Conservation (phyloP, 53 echinoderm and acorn worm species). For the Crossaster papposus region DNA sequence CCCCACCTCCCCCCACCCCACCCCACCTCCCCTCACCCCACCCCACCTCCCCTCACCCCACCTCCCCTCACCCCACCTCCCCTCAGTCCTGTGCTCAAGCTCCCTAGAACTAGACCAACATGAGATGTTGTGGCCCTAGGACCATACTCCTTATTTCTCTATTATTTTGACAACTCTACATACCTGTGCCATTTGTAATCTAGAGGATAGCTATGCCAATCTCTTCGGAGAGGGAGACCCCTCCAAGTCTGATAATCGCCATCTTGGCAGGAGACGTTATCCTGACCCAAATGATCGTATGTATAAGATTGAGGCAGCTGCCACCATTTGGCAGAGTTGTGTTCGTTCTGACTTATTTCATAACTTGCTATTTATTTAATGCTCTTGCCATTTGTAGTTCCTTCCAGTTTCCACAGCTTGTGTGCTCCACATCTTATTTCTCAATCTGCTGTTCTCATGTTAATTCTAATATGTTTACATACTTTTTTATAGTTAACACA, state of each 20-base stretch:
- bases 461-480: neutral
- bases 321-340: neutral
- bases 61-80: too few relatives aligned
- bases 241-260: conserved; percentile 14
- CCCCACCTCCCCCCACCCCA: too few relatives aligned
- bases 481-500: neutral
- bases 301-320: conserved; percentile 13
- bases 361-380: neutral
- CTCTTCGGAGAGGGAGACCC: conserved; percentile 27
- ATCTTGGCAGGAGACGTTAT: conserved; percentile 46
- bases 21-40: too few relatives aligned
- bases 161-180: neutral
- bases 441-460: neutral
- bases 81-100: too few relatives aligned
- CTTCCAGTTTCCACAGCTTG: neutral
- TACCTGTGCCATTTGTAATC: neutral
- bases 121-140: too few relatives aligned
- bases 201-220: conserved; percentile 55
- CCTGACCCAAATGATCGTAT: conserved; percentile 44
- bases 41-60: too few relatives aligned
- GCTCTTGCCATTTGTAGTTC: neutral
- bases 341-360: neutral
- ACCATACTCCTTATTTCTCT: too few relatives aligned
- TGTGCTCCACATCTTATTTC: neutral
- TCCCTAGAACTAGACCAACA: too few relatives aligned